Base-by-base conservation (phyloP, 2,888 invertebrate genomes). In the Sarcophaga caerulescens region DNA sequence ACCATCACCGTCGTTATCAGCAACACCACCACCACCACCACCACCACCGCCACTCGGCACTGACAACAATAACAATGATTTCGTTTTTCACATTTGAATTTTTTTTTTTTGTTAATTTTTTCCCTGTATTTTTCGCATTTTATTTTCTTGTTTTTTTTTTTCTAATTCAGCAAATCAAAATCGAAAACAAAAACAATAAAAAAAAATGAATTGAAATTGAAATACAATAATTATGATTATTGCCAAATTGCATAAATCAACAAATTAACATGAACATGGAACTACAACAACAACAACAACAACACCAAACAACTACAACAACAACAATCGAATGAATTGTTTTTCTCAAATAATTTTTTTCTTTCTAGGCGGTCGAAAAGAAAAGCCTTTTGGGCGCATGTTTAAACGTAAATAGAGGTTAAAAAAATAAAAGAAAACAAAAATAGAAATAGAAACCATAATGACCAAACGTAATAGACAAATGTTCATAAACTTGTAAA, bases 241-340 rank as follows among this genome's bases (percentile, higher is more conserved):
- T 84, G 88, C 77, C 85, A 84, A 87, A 87, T 87, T 86, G 86
- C 84, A 88, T 87, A 87, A 87, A 88, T 87, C 87, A 86, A 87
- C 88, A 86, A 86, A 86, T 87, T 87, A 87, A 82, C 87, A 86
- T 85, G 84, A 84, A 85, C n/a, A 84, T 68, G 66, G 70, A 84
- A 87, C 77, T 52, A 5, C 17, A 14, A 14, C 47, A 5, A 52
- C 52, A 3, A 17, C 14, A 52, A 52, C 4, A 52, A 52, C 52
- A 11, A 47, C 1, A 52, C n/a, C n/a, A n/a, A 5, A 52, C 52
- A 3, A 17, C 14, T 17, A 52, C 4, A 52, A 52, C 52, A 11
- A 47, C 12, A 52, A 12, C 52, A 52, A 52, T 14, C 17, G 4
- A 52, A 52, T 17, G 35, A 35, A 52, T 14, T 52, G 52, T 52